These are phyloP conservation scores for Liolophura sinensis DNA, from an alignment of 1,140 invertebrate genomes.

Conservation along the genomic window DNA sequence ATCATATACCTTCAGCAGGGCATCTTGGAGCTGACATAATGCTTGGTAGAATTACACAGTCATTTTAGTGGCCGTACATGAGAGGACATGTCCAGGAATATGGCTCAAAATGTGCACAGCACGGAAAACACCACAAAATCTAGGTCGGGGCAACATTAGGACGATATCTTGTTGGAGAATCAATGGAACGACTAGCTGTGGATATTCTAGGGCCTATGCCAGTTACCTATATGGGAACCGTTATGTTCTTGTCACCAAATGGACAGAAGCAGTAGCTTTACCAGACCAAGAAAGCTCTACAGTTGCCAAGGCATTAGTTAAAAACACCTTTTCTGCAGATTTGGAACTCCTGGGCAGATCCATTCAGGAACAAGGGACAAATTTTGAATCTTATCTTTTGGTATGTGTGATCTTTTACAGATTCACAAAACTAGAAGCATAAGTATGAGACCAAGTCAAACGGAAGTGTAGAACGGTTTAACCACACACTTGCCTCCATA, in stretches of 20 bases:
- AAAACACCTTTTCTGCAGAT: slow-evolving; percentile 21
- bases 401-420: too few species aligned
- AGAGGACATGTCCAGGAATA: too few species aligned
- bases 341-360: slow-evolving; percentile 17
- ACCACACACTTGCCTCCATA: too few species aligned
- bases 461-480: too few species aligned
- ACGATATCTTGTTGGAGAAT: slow-evolving; percentile 7
- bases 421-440: too few species aligned
- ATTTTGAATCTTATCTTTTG: slow-evolving; percentile 24
- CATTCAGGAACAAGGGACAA: slow-evolving; percentile 22
- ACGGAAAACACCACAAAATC: slow-evolving; percentile 1
- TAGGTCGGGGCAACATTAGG: slow-evolving; percentile 6
- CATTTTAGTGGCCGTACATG: slow-evolving; percentile 4
- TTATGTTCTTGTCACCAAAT: slow-evolving; percentile 38
- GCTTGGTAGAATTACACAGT: not conserved
- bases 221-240: slow-evolving; percentile 20
- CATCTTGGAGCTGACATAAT: too few species aligned
- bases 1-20: slow-evolving; percentile 34
- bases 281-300: slow-evolving; percentile 23
- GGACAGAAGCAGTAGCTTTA: slow-evolving; percentile 27
- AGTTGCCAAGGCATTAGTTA: slow-evolving; percentile 4
- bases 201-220: slow-evolving; percentile 36
- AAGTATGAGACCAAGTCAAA: too few species aligned
- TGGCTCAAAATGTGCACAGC: slow-evolving; percentile 13
- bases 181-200: slow-evolving; percentile 11